Percentiles rank a stretch among this genome's conserved stretches.
These are phyloP conservation scores for Heliocidaris erythrogramma DNA, from an alignment of 35 echinoderm and acorn worm genomes.

Conservation along the genomic window DNA sequence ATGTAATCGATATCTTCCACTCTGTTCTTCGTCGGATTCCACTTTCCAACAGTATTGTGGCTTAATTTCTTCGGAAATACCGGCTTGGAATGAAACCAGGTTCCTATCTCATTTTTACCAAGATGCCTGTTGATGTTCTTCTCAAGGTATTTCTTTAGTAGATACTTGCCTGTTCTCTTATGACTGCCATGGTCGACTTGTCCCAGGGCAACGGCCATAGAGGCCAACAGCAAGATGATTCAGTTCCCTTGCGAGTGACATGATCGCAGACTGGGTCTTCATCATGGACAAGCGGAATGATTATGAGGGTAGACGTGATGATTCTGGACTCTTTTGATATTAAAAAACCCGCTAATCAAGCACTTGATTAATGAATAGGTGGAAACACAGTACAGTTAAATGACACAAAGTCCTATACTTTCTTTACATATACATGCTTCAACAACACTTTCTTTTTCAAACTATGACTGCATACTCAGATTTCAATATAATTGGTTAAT, in stretches of 20 bases:
- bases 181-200: neutral
- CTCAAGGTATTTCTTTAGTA: neutral
- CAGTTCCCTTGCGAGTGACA: neutral
- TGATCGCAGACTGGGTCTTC: neutral
- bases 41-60: neutral
- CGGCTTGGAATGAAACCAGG: neutral
- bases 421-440: too few relatives aligned
- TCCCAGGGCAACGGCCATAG: neutral
- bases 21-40: neutral
- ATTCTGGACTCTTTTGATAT: neutral
- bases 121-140: neutral
- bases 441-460: too few relatives aligned
- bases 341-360: neutral
- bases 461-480: too few relatives aligned
- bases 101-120: neutral
- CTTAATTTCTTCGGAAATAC: neutral
- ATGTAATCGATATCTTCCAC: neutral
- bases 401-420: too few relatives aligned
- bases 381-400: too few relatives aligned
- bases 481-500: too few relatives aligned
- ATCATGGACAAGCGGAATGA: neutral
- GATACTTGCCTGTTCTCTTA: neutral
- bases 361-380: too few relatives aligned
- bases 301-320: neutral
- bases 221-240: neutral